Evolutionary conservation across 2,113 vertebrate species (phyloP).

Genomic region (Scalopus aquaticus): DNA sequence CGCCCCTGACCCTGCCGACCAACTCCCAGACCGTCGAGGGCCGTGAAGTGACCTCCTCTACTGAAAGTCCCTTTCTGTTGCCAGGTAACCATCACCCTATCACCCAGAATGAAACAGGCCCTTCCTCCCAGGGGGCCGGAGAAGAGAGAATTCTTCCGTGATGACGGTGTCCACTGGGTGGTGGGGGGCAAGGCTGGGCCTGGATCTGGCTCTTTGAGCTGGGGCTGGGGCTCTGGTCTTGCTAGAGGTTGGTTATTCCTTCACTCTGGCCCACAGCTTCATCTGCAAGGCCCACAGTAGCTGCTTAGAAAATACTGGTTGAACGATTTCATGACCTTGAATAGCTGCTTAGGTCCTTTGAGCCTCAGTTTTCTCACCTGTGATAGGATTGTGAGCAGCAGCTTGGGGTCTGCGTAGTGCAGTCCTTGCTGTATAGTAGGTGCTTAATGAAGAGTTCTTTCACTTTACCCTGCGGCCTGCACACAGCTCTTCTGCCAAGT

Average conservation of each 20-base stretch:
- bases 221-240: neutral
- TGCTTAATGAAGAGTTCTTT: too few relatives aligned
- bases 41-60: neutral
- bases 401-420: too few relatives aligned
- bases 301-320: neutral
- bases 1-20: neutral
- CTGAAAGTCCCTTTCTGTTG: neutral
- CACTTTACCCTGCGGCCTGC: too few relatives aligned
- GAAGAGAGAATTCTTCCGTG: neutral
- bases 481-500: neutral
- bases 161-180: neutral
- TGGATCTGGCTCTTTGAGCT: neutral
- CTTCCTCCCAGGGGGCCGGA: neutral
- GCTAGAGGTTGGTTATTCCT: neutral
- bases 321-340: neutral
- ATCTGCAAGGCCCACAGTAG: neutral
- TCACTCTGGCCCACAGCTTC: neutral
- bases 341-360: neutral
- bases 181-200: neutral
- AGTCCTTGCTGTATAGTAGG: too few relatives aligned
- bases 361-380: neutral
- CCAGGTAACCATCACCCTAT: conserved; percentile 19
- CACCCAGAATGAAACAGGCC: neutral
- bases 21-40: neutral
- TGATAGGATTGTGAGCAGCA: neutral